Base-by-base conservation (phyloP, 2,888 invertebrate species). In the Buathra laborator region DNA sequence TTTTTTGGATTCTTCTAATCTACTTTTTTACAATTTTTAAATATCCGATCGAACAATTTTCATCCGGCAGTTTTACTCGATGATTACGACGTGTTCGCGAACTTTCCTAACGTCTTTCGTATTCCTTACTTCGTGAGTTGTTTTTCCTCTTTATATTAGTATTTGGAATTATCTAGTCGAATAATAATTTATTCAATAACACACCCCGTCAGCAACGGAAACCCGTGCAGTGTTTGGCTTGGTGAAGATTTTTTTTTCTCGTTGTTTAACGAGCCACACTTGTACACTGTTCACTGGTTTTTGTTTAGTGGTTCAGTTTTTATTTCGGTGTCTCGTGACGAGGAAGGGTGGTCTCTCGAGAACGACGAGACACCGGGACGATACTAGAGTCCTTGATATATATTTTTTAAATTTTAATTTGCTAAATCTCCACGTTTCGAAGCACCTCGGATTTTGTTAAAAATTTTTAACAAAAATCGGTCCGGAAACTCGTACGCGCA, bases 361-460 rank as follows among this genome's bases (percentile, higher is more conserved):
- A 86, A 83, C 77, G 83, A 88, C 81, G 83, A 84, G 85, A 67
- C 85, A 77, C 71, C 81, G 77, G 87, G 80, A 84, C 59, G 74
- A 86, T 85, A 87, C 19, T 37, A 4, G 48, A 75, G 62, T 48
- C 29, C 14, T 66, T 10, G 74, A 46, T 46, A 19, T 48, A 16
- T 32, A 32, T 10, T 29, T 32, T 16, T 24, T 12, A 14, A 2
- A 6, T 74, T 29, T 44, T 16, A 0, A 16, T 32, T 37, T 37
- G 5, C 16, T 4, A 43, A 37, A 66, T 5, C 19, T 51, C 19
- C 16, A 29, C 62, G 29, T 62, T 29, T 48, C 48, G 64, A 64
- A 48, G 64, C 62, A 64, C 48, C 48, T 64, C 64, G 32, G 32
- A 48, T 37, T 6, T 29, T 12, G 29, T 62, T n/a, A 5, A 6